These are phyloP conservation scores for Holacanthella duospinosa DNA, from an alignment of 2,888 invertebrate species.

Conservation along the genomic window DNA sequence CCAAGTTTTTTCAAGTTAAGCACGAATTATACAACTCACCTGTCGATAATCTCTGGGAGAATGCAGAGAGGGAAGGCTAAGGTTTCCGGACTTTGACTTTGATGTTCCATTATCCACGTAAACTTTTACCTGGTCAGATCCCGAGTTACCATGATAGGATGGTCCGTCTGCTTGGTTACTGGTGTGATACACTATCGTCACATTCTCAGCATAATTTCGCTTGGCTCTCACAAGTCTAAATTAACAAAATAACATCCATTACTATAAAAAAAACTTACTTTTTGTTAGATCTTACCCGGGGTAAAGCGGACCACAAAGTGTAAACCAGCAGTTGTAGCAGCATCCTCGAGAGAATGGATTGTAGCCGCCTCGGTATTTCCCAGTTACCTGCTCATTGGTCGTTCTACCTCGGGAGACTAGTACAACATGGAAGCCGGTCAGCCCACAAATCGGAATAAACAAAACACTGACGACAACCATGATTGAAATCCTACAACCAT, in stretches of 20 bases:
- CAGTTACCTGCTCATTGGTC: constrained; percentile 99
- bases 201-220: constrained; percentile 21
- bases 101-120: constrained; percentile 77
- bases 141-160: constrained; percentile 23
- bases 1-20: background rate
- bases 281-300: constrained; percentile 64
- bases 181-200: constrained; percentile 31
- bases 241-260: background rate
- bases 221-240: constrained; percentile 32
- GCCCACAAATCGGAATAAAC: constrained; percentile 91
- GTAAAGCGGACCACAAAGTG: constrained; percentile 92
- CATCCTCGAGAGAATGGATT: constrained; percentile 97
- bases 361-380: constrained; percentile 95
- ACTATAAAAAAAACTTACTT: background rate
- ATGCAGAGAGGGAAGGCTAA: constrained; percentile 37
- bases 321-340: constrained; percentile 86
- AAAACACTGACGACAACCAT: constrained; percentile 84
- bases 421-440: constrained; percentile 96
- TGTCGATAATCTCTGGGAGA: constrained; percentile 37
- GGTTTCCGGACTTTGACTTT: constrained; percentile 33
- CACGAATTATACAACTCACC: constrained; percentile 28
- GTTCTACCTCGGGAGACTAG: constrained; percentile 92
- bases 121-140: constrained; percentile 76
- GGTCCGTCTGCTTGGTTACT: constrained; percentile 22
- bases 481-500: constrained; percentile 61